Evolutionary conservation across 1,140 invertebrate genomes (phyloP).

Genomic region (Zaprionus tsacasi): DNA sequence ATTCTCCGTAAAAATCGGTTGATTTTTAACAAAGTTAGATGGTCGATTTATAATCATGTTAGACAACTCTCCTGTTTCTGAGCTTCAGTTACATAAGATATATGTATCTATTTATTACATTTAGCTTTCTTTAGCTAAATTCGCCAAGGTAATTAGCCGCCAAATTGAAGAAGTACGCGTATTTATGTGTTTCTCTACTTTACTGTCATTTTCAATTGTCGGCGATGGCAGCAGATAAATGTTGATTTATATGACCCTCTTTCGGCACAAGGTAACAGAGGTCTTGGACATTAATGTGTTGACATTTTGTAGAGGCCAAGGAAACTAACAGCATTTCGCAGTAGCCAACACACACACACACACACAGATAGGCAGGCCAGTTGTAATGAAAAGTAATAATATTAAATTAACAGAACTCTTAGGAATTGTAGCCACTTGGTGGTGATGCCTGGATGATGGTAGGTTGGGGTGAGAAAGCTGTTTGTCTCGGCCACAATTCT

Average conservation of each 20-base stretch:
- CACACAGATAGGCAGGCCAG: constrained; percentile 7
- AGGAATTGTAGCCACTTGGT: constrained; percentile 65
- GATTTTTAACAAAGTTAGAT: too few species aligned
- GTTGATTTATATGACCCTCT: constrained; percentile 58
- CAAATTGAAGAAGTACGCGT: constrained; percentile 12
- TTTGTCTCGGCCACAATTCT: neutral
- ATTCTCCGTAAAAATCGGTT: too few species aligned
- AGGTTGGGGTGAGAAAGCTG: neutral
- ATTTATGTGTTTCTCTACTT: constrained; percentile 40
- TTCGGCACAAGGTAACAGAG: neutral
- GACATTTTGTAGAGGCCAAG: constrained; percentile 62
- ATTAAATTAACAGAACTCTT: constrained; percentile 81
- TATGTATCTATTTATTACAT: neutral
- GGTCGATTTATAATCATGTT: neutral
- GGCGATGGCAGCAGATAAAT: constrained; percentile 56
- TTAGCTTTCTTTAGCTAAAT: neutral
- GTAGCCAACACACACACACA: constrained; percentile 29
- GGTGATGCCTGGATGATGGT: constrained; percentile 20
- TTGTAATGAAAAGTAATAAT: constrained; percentile 83
- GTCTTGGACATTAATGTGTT: constrained; percentile 65
- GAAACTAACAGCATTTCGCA: constrained; percentile 52
- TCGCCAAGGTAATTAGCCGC: constrained; percentile 30
- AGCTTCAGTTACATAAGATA: neutral
- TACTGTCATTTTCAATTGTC: constrained; percentile 59
- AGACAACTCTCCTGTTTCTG: neutral